phyloP scores from a whole-genome alignment of 1,140 invertebrate genomes.

The Plodia interpunctella region DNA sequence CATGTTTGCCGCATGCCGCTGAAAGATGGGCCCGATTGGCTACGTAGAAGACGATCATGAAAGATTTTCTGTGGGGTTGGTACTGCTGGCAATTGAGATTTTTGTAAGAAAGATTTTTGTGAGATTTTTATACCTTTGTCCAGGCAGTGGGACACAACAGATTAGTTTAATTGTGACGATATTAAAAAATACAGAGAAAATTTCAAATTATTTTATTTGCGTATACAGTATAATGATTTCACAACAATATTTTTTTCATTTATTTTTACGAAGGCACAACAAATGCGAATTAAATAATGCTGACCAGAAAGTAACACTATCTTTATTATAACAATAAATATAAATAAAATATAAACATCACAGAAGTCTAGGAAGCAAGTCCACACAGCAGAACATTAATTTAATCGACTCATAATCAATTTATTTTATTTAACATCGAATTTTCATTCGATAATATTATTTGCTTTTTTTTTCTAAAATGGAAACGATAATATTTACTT shows the following conservation, averaged over 20 bases:
- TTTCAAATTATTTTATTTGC: slow-evolving; percentile 22
- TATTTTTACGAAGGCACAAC: not conserved
- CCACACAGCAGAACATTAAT: slow-evolving; percentile 10
- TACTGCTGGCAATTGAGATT: too few relatives aligned
- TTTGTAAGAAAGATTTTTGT: too few relatives aligned
- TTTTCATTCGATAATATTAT: too few relatives aligned
- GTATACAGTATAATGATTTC: slow-evolving; percentile 16
- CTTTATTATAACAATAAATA: slow-evolving; percentile 10
- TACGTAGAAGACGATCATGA: too few relatives aligned
- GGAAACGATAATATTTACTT: too few relatives aligned
- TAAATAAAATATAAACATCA: slow-evolving; percentile 13
- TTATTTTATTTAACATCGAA: not conserved
- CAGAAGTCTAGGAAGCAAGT: slow-evolving; percentile 17
- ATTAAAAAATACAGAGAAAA: slow-evolving; percentile 11
- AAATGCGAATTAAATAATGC: slow-evolving; percentile 8
- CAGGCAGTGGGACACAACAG: too few relatives aligned
- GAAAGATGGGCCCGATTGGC: too few relatives aligned
- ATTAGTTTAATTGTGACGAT: too few relatives aligned
- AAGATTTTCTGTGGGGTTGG: too few relatives aligned
- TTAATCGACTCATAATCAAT: not conserved
- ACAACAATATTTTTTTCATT: not conserved
- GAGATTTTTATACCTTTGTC: too few relatives aligned
- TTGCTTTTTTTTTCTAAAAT: too few relatives aligned
- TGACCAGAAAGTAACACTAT: slow-evolving; percentile 14
- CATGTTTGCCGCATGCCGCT: too few relatives aligned